These are phyloP conservation scores for Sisor rabdophorus DNA, from an alignment of 2,113 vertebrate genomes.

Conservation along the genomic window DNA sequence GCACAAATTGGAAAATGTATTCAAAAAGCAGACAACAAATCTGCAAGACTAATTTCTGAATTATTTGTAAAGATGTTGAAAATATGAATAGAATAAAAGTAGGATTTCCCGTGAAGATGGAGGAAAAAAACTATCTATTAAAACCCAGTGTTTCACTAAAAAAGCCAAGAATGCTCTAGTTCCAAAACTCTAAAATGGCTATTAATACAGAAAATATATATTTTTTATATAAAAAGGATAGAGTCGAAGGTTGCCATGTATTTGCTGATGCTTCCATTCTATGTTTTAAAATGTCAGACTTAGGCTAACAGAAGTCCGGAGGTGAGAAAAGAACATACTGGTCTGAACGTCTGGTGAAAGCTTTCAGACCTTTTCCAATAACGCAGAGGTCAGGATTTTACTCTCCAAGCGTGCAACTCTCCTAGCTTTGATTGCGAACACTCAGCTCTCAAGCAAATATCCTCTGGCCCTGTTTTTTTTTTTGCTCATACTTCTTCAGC, in stretches of 20 bases:
- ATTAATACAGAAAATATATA: background rate
- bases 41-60: conserved; percentile 56
- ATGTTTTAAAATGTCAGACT: conserved; percentile 42
- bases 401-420: conserved; percentile 30
- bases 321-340: conserved; percentile 16
- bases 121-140: background rate
- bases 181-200: background rate
- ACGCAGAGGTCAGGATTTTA: conserved; percentile 38
- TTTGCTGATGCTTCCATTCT: conserved; percentile 23
- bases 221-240: background rate
- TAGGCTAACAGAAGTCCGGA: conserved; percentile 20
- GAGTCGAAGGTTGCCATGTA: background rate
- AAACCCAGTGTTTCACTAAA: conserved; percentile 16
- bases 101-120: conserved; percentile 29
- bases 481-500: background rate
- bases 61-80: conserved; percentile 69
- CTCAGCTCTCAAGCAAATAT: conserved; percentile 39
- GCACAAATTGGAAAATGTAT: conserved; percentile 60
- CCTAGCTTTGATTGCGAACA: conserved; percentile 32
- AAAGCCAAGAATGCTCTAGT: background rate
- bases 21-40: conserved; percentile 55
- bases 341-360: conserved; percentile 20
- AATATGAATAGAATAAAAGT: conserved; percentile 63
- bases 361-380: conserved; percentile 45
- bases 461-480: conserved; percentile 1